phyloP scores from a whole-genome alignment of 2,888 invertebrate genomes.

The Spodoptera exigua region DNA sequence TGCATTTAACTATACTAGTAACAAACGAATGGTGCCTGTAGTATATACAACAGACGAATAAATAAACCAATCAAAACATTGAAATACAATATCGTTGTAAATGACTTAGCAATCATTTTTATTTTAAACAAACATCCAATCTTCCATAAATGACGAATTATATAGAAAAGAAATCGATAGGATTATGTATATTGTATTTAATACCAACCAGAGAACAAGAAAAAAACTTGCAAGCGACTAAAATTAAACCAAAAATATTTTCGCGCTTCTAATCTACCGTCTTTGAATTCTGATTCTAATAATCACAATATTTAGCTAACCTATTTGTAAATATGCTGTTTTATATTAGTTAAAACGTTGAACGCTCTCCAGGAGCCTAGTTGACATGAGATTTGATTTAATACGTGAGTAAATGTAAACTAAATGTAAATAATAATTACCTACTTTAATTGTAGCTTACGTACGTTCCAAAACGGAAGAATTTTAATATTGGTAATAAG shows the following conservation, averaged over 20 bases:
- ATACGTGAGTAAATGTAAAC: slow-evolving; percentile 24
- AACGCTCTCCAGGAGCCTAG: slow-evolving; percentile 4
- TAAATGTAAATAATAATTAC: slow-evolving; percentile 46
- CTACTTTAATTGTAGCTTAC: slow-evolving; percentile 36
- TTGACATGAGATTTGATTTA: slow-evolving; percentile 23
- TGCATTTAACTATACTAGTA: slow-evolving; percentile 54
- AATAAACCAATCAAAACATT: slow-evolving; percentile 16
- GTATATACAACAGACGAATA: slow-evolving; percentile 8
- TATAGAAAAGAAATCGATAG: neutral
- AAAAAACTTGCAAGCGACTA: neutral
- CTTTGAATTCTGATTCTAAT: neutral
- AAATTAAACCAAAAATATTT: too few species aligned
- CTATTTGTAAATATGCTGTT: slow-evolving; percentile 30
- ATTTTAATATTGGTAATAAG: slow-evolving; percentile 47
- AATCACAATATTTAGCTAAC: slow-evolving; percentile 6
- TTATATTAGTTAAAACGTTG: slow-evolving; percentile 14
- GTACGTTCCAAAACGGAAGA: slow-evolving; percentile 46
- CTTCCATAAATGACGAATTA: too few species aligned
- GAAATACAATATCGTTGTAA: slow-evolving; percentile 28
- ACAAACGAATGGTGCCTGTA: slow-evolving; percentile 51
- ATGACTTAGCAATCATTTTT: slow-evolving; percentile 7
- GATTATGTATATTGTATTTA: neutral
- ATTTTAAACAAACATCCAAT: neutral
- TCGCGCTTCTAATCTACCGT: too few species aligned
- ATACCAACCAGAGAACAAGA: neutral